A percentile compares a stretch with the other conserved stretches of the same genome.
Conservation (phyloP, 2,113 vertebrate genomes). For the Lampris incognitus region DNA sequence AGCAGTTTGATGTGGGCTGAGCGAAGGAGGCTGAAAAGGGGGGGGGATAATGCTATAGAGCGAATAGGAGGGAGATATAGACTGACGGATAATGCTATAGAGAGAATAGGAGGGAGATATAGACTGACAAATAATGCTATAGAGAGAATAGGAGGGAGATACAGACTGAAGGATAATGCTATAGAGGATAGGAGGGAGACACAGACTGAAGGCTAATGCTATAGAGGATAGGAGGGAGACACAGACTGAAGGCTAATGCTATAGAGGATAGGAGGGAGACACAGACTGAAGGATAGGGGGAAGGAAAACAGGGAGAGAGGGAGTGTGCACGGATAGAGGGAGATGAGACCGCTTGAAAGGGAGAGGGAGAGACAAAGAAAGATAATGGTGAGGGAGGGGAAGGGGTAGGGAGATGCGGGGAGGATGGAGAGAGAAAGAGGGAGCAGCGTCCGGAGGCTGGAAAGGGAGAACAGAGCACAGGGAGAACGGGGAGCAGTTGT, state of each 20-base stretch:
- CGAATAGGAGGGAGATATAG: too few species aligned
- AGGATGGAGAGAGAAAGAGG: not conserved
- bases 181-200: not conserved
- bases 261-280: not conserved
- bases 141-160: not conserved
- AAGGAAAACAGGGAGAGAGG: not conserved
- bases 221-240: not conserved
- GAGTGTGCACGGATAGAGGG: not conserved
- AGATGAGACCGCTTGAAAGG: not conserved
- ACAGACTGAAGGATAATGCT: too few species aligned
- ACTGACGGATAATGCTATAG: not conserved
- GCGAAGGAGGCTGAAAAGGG: too few species aligned
- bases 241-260: too few species aligned
- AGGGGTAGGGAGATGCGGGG: not conserved
- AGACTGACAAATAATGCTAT: not conserved
- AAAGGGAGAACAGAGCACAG: not conserved
- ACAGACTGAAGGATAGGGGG: not conserved
- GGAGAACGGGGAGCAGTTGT: slow-evolving; percentile 12
- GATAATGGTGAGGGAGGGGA: not conserved
- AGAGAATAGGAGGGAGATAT: not conserved
- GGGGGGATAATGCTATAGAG: too few species aligned
- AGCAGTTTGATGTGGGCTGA: too few species aligned
- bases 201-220: too few species aligned
- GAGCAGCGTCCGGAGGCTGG: too few species aligned
- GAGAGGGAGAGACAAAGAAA: not conserved